Evolutionary conservation across 2,797 vertebrate genomes (phyloP).

Genomic region (Tokudaia tokunoshimensis): DNA sequence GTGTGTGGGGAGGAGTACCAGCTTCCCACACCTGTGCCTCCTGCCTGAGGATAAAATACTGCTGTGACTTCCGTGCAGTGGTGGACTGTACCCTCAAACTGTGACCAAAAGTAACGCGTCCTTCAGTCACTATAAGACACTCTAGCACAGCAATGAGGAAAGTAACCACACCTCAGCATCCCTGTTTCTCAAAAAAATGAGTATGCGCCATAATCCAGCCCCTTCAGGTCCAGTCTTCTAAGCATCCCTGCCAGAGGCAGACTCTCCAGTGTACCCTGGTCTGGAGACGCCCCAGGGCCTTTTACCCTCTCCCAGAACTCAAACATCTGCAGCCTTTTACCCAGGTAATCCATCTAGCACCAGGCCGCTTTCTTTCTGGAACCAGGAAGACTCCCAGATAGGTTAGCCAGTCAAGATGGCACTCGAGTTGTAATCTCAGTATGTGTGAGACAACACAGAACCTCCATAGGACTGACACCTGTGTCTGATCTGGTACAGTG

Average conservation of each 20-base stretch:
- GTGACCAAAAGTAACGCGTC: background rate
- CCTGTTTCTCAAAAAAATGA: background rate
- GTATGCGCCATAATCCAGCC: background rate
- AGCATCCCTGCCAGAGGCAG: background rate
- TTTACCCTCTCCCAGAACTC: background rate
- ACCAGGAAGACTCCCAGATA: background rate
- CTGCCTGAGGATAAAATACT: too few species aligned
- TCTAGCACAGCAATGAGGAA: background rate
- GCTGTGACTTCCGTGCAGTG: background rate
- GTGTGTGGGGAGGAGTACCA: background rate
- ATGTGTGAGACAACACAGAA: background rate
- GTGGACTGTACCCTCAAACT: background rate
- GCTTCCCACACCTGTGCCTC: background rate
- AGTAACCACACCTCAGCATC: background rate
- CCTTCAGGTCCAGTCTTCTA: background rate
- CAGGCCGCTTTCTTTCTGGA: background rate
- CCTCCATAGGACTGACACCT: background rate
- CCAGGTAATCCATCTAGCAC: background rate
- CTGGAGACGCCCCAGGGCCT: background rate
- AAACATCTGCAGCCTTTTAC: background rate
- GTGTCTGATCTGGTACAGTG: background rate
- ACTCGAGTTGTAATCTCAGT: background rate
- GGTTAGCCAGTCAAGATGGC: background rate
- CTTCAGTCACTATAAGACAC: background rate
- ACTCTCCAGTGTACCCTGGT: background rate